Evolutionary conservation across 2,888 invertebrate genomes (phyloP), one percentile per base, ranked within the genome.

Genomic region (Meganola albula): DNA sequence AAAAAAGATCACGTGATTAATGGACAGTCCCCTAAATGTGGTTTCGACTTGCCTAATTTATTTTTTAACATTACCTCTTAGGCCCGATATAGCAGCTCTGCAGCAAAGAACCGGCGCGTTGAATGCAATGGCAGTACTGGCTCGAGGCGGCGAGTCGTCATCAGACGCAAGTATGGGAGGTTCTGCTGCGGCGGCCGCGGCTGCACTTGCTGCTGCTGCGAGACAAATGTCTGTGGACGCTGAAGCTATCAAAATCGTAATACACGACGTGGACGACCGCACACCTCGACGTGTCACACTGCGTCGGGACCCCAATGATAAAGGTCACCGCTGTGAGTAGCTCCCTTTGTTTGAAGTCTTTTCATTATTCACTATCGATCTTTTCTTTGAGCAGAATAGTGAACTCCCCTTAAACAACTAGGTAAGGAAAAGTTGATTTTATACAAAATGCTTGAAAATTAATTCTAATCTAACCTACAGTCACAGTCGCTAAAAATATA

Each of bases 191-290:
- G 71, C 87, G 5, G 71, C 87, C 1, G 87, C 88, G 2, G 52
- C 89, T 24, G 88, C 89, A 18, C 29, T 52, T 0, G 87, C 89
- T 10, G 90, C 91, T 1, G 89, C 91, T 6, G 87, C 93, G 24
- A 87, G 95, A 3, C 95, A 96, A 63, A 93, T 94, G 62, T 94
- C 95, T 10, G 93, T 93, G 39, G 96, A 96, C 63, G 96, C 96
- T 1, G 96, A 96, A 70, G 95, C 95, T 45, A 96, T 96, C 58
- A 93, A 95, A 70, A 96, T 96, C 52, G 95, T 96, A 48, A 96
- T 96, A 59, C 95, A 96, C 64, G 96, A 96, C 70, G 96, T 96
- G 8, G 96, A 96, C 74, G 93, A 93, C 40, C 87, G 88, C 48
- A 88, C 93, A 13, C 93, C 93, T 51, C 88, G 92, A 37, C 88